phyloP scores from a whole-genome alignment of 2,113 vertebrate species.

The Zingel zingel region DNA sequence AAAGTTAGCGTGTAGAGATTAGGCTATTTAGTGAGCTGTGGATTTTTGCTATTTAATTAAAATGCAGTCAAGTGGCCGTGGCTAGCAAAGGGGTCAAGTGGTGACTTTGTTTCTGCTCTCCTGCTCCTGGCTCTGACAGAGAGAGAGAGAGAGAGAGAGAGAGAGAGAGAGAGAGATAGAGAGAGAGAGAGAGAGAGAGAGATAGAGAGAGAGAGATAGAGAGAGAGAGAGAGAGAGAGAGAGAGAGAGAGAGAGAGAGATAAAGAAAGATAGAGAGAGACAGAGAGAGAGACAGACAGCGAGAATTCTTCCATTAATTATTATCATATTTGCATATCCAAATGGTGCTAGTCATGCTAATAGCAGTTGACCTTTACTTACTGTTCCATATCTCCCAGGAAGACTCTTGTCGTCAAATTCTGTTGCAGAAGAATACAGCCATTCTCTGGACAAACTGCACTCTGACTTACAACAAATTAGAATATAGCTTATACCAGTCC shows the following conservation, averaged over 20 bases:
- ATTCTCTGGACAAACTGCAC: constrained; percentile 45
- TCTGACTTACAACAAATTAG: constrained; percentile 54
- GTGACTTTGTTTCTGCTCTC: constrained; percentile 78
- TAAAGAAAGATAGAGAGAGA: constrained; percentile 6
- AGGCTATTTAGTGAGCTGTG: constrained; percentile 65
- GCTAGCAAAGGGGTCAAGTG: constrained; percentile 80
- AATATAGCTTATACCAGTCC: constrained; percentile 22
- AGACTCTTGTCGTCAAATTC: constrained; percentile 55
- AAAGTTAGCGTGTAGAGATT: constrained; percentile 69
- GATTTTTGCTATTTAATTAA: constrained; percentile 82
- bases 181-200: constrained; percentile 7
- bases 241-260: constrained; percentile 26
- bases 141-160: constrained; percentile 23
- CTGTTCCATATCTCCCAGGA: constrained; percentile 71
- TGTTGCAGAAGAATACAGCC: constrained; percentile 52
- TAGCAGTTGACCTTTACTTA: constrained; percentile 79
- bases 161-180: constrained; percentile 24
- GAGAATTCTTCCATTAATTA: constrained; percentile 75
- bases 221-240: constrained; percentile 13
- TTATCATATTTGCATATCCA: constrained; percentile 71
- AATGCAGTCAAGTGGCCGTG: constrained; percentile 77
- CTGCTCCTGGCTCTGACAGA: constrained; percentile 63
- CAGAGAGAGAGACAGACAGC: constrained; percentile 31
- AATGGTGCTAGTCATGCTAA: constrained; percentile 75
- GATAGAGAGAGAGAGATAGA: constrained; percentile 20